These are phyloP conservation scores for Rhagonycha lutea DNA, from an alignment of 2,888 invertebrate species.

Conservation along the genomic window DNA sequence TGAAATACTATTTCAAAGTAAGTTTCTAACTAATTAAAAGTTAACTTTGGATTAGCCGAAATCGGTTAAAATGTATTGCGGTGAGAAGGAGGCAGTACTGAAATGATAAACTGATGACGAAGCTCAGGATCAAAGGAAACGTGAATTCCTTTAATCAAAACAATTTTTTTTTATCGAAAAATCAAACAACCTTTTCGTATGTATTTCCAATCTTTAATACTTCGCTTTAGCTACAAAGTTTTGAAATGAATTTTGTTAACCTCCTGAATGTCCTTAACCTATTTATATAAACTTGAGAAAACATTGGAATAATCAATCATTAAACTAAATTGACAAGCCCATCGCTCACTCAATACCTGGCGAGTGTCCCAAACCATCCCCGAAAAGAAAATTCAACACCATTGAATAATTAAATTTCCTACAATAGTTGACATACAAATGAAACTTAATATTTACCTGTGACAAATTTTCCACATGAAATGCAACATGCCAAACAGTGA, in stretches of 20 bases:
- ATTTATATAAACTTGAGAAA: background rate
- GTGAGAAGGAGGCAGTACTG: background rate
- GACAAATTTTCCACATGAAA: conserved; percentile 67
- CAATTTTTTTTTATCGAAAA: background rate
- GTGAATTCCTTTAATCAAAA: background rate
- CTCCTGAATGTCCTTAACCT: background rate
- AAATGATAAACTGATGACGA: background rate
- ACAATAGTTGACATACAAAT: background rate
- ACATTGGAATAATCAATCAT: background rate
- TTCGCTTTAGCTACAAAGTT: too few relatives aligned
- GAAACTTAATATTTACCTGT: conserved; percentile 41
- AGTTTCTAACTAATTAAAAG: background rate
- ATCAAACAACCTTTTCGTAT: too few relatives aligned
- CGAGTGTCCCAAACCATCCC: background rate
- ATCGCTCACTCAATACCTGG: background rate
- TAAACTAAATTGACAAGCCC: background rate
- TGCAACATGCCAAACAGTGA: conserved; percentile 75
- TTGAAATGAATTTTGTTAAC: too few relatives aligned
- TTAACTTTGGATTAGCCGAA: background rate
- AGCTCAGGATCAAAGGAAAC: background rate
- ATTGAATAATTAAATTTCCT: background rate
- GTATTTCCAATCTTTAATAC: too few relatives aligned
- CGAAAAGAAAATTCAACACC: background rate
- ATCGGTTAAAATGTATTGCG: background rate
- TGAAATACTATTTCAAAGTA: background rate